phyloP scores from a whole-genome alignment of 2,797 vertebrate genomes.

The Apodemus agrarius region DNA sequence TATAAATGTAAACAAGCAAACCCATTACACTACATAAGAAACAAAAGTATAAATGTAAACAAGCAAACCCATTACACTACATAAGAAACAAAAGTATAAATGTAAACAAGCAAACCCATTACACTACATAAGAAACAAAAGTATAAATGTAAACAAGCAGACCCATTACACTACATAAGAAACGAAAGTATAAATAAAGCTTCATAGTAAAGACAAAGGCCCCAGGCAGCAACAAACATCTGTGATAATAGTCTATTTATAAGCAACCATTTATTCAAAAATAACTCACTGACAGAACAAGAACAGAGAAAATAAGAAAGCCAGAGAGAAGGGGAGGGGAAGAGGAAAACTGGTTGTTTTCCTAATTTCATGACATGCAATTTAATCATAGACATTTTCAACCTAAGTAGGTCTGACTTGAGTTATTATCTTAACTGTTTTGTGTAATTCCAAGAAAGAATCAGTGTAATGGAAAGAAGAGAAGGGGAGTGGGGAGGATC shows the following conservation, averaged over 20 bases:
- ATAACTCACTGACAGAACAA: not conserved
- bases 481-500: not conserved
- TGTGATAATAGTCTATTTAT: not conserved
- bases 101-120: conserved; percentile 5
- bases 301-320: not conserved
- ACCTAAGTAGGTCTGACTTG: not conserved
- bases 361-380: not conserved
- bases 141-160: not conserved
- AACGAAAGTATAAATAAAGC: conserved; percentile 50
- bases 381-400: conserved; percentile 25
- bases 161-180: conserved; percentile 53
- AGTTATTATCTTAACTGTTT: not conserved
- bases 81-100: no score
- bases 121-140: conserved; percentile 28
- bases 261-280: conserved; percentile 54
- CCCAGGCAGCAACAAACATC: not conserved
- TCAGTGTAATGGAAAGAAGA: conserved; percentile 8
- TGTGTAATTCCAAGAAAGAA: conserved; percentile 47
- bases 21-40: conserved; percentile 49
- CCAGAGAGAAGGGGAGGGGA: not conserved
- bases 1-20: conserved; percentile 50
- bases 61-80: no score
- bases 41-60: no score
- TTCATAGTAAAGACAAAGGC: conserved; percentile 35
- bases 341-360: not conserved